Base-by-base conservation (phyloP, 2,113 vertebrate genomes). In the Propithecus coquereli region DNA sequence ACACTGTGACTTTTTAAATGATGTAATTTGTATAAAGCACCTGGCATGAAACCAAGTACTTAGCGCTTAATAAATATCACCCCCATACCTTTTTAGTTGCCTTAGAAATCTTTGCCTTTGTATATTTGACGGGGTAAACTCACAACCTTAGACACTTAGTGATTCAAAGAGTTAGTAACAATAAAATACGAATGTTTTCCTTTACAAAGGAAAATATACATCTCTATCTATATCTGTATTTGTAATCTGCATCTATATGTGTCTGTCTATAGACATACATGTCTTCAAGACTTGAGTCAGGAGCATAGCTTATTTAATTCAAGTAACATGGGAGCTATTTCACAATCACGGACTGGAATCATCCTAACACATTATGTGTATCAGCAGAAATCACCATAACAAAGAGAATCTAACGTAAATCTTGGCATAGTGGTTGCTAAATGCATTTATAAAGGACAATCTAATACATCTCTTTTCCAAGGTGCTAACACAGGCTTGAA, bases 391-490 rank as follows among this genome's bases (percentile, higher is more conserved):
- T 97, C 50, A 85, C 65, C 32, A 52, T 82, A 74, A 91, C 94
- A 94, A 88, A 92, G 80, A 65, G 32, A 87, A 17, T 34, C 34
- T 18, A 59, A 37, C 2, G 1, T 80, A 73, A 90, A 92, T 88
- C 37, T 82, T 70, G 54, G 54, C 9, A 14, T 30, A 20, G 37
- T 17, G 8, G 1, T 86, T 89, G n/a, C 45, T 91, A 23, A 85
- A 86, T 63, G 22, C 47, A 66, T 86, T 94, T 95, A 50, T 82
- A 68, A 94, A 95, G 59, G 54, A 22, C 16, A 43, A 43, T 57
- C 16, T 32, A 76, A 90, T 52, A 95, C 63, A 84, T 88, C 9
- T 81, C 20, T 79, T 73, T 71, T 87, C 94, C 90, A 95, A 94
- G 95, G 87, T 85, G 66, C 65, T 79, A 66, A 87, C 40, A 77